Base-by-base conservation (phyloP, 2,113 vertebrate species). In the Melanerpes formicivorus region DNA sequence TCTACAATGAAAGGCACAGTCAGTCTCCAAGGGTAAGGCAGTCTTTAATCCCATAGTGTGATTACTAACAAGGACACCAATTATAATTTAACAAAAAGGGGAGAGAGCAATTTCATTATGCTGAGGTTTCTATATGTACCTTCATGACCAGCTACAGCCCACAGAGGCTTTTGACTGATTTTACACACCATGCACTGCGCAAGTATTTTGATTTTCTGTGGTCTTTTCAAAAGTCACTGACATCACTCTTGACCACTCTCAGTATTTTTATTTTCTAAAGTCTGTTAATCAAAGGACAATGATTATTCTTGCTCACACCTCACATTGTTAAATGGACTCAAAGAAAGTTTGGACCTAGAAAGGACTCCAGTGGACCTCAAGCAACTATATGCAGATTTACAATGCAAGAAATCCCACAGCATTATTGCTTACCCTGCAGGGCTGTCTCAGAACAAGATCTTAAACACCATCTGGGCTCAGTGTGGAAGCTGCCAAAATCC, bases 341-440 rank as follows among this genome's bases (percentile, higher is more conserved):
- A 37, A 72, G 77, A 93, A 59, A 44, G 7, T 27, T 4, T 69
- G 84, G n/a, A 59, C 26, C 34, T 72, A 27, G 59, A 82, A 82
- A 76, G 52, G 56, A 27, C 26, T 73, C 6, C 0, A 0, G 23
- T 73, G 56, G 63, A n/a, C 72, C n/a, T 66, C 52, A 67, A 1
- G 52, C 44, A 71, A 19, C 82, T 59, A 10, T 13, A 18, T 65
- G n/a, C 26, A 66, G n/a, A 34, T 74, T 76, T 79, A 63, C 46
- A 93, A 6, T 59, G 55, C 67, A 87, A 79, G 87, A 93, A 87
- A 64, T 63, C 34, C 42, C 69, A 59, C 25, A 29, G 83, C 67
- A 60, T 80, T 93, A 82, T 55, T 92, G 82, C 94, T 91, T 89
- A 82, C 18, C 34, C 84, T 70, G 64, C 75, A 84, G 87, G 71